A percentile compares a stretch with the other conserved stretches of the same genome.
phyloP scores from a whole-genome alignment of 2,113 vertebrate species.

The Apaloderma vittatum region DNA sequence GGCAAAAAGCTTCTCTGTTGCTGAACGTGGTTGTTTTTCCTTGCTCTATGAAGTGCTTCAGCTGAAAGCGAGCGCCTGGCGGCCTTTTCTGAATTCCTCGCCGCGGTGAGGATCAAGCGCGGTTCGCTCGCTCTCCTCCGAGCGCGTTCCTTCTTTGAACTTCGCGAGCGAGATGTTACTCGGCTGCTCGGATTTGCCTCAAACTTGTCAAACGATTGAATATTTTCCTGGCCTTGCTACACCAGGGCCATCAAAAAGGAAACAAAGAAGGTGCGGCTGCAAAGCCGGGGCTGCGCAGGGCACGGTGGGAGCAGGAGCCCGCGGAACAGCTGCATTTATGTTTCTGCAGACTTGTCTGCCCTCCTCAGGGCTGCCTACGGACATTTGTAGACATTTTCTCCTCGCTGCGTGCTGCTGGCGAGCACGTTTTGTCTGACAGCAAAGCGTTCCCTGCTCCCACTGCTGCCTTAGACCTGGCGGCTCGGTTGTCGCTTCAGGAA shows the following conservation, averaged over 20 bases:
- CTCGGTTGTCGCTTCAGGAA: neutral
- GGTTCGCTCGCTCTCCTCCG: neutral
- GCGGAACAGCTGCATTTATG: neutral
- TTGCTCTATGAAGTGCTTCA: neutral
- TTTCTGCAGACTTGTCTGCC: neutral
- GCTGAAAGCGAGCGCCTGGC: conserved; percentile 28
- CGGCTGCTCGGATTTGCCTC: neutral
- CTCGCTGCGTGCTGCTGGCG: neutral
- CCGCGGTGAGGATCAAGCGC: neutral
- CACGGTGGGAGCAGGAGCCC: neutral
- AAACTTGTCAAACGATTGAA: neutral
- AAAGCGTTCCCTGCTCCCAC: neutral
- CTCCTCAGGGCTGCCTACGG: neutral
- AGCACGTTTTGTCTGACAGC: neutral
- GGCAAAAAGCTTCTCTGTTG: conserved; percentile 47
- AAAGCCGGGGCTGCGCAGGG: fast-evolving
- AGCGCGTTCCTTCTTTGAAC: neutral
- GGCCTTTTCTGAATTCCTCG: neutral
- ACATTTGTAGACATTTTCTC: neutral
- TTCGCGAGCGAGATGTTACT: neutral
- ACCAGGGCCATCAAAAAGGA: neutral
- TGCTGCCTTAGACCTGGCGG: neutral
- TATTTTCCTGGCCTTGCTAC: neutral
- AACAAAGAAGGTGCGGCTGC: fast-evolving
- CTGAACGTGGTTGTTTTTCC: neutral